A percentile compares a stretch with the other conserved stretches of the same genome.
Evolutionary conservation across 2,797 vertebrate species (phyloP).

Genomic region (Diglossa cyanea): DNA sequence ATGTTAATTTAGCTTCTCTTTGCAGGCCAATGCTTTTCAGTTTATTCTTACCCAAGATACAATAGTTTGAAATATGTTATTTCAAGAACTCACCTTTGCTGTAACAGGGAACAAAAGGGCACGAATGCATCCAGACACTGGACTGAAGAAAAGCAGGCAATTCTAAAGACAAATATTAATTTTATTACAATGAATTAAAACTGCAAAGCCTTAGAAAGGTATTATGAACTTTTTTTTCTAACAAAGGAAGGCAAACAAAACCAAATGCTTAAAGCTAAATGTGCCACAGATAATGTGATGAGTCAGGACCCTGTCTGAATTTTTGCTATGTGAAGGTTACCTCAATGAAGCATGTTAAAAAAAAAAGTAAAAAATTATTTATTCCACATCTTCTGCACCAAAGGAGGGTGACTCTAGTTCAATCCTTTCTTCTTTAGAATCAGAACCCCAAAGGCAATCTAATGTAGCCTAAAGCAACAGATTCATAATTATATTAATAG

Average conservation of each 20-base stretch:
- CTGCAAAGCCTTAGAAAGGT: neutral
- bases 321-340: neutral
- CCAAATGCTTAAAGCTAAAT: neutral
- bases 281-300: neutral
- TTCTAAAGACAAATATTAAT: neutral
- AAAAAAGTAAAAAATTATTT: neutral
- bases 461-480: slow-evolving; percentile 28
- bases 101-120: neutral
- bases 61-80: neutral
- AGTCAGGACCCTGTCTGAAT: neutral
- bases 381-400: neutral
- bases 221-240: neutral
- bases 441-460: slow-evolving; percentile 18
- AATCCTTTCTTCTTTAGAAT: slow-evolving; percentile 39
- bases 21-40: neutral
- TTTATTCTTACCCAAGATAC: neutral
- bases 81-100: neutral
- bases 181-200: neutral
- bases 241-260: neutral
- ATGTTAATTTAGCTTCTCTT: slow-evolving; percentile 7
- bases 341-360: neutral
- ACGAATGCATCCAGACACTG: neutral
- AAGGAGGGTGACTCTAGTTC: neutral
- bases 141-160: neutral
- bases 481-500: slow-evolving; percentile 47